Evolutionary conservation across 2,888 invertebrate species (phyloP).

Genomic region (Amblyjoppa proteus): DNA sequence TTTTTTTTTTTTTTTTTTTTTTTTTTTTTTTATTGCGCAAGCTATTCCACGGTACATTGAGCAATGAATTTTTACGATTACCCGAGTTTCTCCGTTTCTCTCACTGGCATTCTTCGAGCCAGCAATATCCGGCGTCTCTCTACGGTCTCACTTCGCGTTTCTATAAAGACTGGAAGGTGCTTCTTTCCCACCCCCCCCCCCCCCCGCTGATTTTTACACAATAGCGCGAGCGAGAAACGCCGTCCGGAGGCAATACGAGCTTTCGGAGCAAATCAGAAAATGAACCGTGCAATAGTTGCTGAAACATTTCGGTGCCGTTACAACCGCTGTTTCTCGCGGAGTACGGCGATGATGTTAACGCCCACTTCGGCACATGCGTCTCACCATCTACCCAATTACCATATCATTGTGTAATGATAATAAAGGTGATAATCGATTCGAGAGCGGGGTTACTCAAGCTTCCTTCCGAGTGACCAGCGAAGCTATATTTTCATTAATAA

Average conservation of each 20-base stretch:
- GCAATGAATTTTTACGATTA: constrained; percentile 52
- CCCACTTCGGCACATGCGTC: not conserved
- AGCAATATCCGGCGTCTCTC: not conserved
- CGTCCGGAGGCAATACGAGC: not conserved
- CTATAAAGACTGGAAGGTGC: constrained; percentile 3
- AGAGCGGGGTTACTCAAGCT: too few species aligned
- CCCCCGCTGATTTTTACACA: not conserved
- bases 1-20: too few species aligned
- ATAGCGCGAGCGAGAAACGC: not conserved
- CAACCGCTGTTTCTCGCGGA: not conserved
- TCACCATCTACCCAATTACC: not conserved
- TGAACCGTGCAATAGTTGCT: constrained; percentile 36
- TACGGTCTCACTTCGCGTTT: not conserved
- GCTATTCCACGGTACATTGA: constrained; percentile 47
- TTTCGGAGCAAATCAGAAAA: constrained; percentile 33
- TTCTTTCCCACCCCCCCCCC: not conserved
- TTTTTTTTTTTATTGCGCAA: not conserved
- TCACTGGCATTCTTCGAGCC: constrained; percentile 5
- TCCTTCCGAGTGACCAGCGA: too few species aligned
- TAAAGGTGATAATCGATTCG: not conserved
- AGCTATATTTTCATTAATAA: too few species aligned
- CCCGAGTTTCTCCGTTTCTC: constrained; percentile 1
- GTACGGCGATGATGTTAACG: not conserved
- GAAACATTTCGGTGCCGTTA: constrained; percentile 3
- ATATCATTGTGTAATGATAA: not conserved